Evolutionary conservation across 2,797 vertebrate genomes (phyloP).

Genomic region (Tinamus major): DNA sequence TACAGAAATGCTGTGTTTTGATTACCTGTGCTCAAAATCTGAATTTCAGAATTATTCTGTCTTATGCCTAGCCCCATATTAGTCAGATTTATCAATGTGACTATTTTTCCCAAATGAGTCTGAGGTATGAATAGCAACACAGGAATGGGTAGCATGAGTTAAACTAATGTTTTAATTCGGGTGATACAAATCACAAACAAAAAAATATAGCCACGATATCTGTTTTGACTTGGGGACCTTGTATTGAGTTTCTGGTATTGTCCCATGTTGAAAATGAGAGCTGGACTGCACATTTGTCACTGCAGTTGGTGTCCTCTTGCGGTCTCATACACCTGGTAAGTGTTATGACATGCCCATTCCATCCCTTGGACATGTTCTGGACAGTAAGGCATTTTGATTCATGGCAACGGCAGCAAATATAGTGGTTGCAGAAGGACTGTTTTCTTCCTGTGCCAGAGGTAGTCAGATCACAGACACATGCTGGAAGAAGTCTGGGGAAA

Average conservation of each 20-base stretch:
- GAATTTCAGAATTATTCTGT: neutral
- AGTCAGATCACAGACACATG: neutral
- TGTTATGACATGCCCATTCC: neutral
- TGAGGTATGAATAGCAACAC: neutral
- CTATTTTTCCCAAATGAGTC: neutral
- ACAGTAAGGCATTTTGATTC: neutral
- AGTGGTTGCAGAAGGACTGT: neutral
- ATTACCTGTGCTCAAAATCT: neutral
- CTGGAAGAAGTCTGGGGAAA: neutral
- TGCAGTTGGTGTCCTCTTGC: rapidly evolving
- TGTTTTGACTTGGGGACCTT: neutral
- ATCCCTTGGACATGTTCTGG: neutral
- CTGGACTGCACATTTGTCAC: neutral
- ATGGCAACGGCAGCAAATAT: neutral
- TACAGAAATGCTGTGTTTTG: neutral
- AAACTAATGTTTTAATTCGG: neutral
- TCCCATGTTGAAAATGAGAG: neutral
- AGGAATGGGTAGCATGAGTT: neutral
- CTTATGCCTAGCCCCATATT: neutral
- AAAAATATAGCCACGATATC: neutral
- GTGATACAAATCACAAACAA: neutral
- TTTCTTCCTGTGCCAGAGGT: neutral
- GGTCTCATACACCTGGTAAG: neutral
- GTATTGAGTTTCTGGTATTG: neutral
- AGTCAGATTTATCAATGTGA: neutral